Base-by-base conservation (phyloP, 2,888 invertebrate species). In the Clistopyga incitator region DNA sequence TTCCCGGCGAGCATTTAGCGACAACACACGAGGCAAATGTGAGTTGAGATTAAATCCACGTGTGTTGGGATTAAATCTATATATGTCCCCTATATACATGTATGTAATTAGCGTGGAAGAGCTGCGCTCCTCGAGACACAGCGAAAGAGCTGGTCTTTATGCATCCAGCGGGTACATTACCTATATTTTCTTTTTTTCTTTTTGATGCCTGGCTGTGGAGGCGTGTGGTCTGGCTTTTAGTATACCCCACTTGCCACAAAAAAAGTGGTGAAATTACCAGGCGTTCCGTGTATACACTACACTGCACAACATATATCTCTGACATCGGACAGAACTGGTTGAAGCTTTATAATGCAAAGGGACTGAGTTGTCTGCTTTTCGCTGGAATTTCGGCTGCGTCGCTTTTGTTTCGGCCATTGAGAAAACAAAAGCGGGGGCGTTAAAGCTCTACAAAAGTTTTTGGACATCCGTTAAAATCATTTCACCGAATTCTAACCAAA, bases 131-230 rank as follows among this genome's bases (percentile, higher is more conserved):
- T 29, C 11, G 42, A 42, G 20, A 67, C 67, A 56, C 23, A 56
- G 29, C 47, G 47, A 61, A 34, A 29, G 47, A 29, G 61, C 72
- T 20, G 29, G 29, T 74, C 72, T 61, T 74, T 74, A 61, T 74
- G 72, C 61, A 18, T 34, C 59, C 47, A 74, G 47, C 61, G 29
- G 47, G 65, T 67, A 56, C 76, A 67, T 74, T 29, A 74, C 61
- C 45, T 61, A n/a, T 20, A 56, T 38, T 34, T 80, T 50, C n/a
- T n/a, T 80, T 67, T 54, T 54, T 67, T 71, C 54, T 54, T 67
- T 61, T 61, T 64, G 25, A 59, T 59, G 45, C 52, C 25, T 3
- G 42, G 68, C 29, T 20, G 23, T 29, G 50, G 47, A 72, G 72
- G 4, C 23, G 20, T n/a, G 65, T 54, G 52, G 61, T 52, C n/a